Base-by-base conservation (phyloP, 2,113 vertebrate species). In the Uropsilus gracilis region DNA sequence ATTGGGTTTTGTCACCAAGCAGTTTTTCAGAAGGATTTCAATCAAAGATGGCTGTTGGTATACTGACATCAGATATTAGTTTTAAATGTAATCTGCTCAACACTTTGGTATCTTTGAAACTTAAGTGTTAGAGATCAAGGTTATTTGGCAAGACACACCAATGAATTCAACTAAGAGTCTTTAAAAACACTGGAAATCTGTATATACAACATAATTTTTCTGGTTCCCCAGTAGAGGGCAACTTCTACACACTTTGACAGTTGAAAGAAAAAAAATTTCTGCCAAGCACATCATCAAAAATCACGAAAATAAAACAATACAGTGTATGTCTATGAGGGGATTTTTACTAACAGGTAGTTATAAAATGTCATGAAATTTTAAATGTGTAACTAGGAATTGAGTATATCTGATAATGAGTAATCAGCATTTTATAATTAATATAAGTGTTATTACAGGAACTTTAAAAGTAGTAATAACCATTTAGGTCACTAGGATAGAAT, bases 211-310 rank as follows among this genome's bases (percentile, higher is more conserved):
- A 86, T 93, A 91, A 86, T 96, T 97, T 97, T 95, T 93, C 97
- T 37, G 89, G 75, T 90, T 98, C 97, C 95, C 98, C 98, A 98
- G 98, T 97, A 98, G 98, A 98, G 98, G 98, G 98, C 98, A 98
- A 97, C 97, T 98, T 96, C 83, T 94, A 90, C 98, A 98, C 98
- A 90, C 84, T 73, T 53, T 59, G 94, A 84, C 59, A 83, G 66
- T 80, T 86, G 3, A 59, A 81, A 82, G 84, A 93, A 77, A 83
- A 64, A 81, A 95, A 80, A 86, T 53, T n/a, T 48, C 53, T 22
- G 22, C 68, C 89, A 4, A 84, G 30, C 2, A 5, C 22, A 69
- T 82, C 66, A 32, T 34, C 61, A 95, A 95, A 76, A 94, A 94
- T 6, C n/a, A 72, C 8, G 81, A 42, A 95, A 94, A 92, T 73